phyloP scores from a whole-genome alignment of 2,888 invertebrate species.

The Mylabris sibirica region DNA sequence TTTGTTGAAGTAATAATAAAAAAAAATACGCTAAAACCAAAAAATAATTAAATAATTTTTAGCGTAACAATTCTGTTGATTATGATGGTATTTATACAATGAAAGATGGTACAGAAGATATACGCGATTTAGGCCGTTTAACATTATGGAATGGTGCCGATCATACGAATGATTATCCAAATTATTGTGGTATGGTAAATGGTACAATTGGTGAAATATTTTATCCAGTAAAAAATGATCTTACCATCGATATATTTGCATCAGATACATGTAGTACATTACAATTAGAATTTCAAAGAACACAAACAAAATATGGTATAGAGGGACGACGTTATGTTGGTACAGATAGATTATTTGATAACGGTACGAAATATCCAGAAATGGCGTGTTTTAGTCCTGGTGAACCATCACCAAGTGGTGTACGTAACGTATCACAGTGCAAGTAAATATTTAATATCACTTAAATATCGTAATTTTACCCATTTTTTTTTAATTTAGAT shows the following conservation, averaged over 20 bases:
- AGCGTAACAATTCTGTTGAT: slow-evolving; percentile 77
- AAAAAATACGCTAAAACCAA: no score
- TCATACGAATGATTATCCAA: slow-evolving; percentile 61
- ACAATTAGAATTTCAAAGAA: slow-evolving; percentile 54
- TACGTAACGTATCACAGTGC: slow-evolving; percentile 77
- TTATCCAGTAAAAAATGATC: slow-evolving; percentile 71
- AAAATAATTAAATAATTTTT: slow-evolving; percentile 45
- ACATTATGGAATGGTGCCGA: slow-evolving; percentile 75
- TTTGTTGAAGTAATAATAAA: slow-evolving; percentile 72
- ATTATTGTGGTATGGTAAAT: slow-evolving; percentile 72
- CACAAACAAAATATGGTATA: slow-evolving; percentile 61
- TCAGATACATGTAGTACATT: slow-evolving; percentile 75
- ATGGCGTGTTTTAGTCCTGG: slow-evolving; percentile 70
- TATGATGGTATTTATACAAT: slow-evolving; percentile 83
- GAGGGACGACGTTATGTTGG: slow-evolving; percentile 66
- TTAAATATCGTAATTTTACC: not conserved
- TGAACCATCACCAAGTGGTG: slow-evolving; percentile 65
- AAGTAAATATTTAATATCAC: slow-evolving; percentile 48
- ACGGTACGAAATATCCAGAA: slow-evolving; percentile 68
- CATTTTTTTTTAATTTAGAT: slow-evolving; percentile 59
- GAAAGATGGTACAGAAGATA: slow-evolving; percentile 73
- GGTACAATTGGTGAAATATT: slow-evolving; percentile 84
- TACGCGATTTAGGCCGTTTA: slow-evolving; percentile 73
- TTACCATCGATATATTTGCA: slow-evolving; percentile 72
- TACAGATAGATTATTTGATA: slow-evolving; percentile 74